phyloP scores from a whole-genome alignment of 2,888 invertebrate genomes.

The Saturnia pavonia region DNA sequence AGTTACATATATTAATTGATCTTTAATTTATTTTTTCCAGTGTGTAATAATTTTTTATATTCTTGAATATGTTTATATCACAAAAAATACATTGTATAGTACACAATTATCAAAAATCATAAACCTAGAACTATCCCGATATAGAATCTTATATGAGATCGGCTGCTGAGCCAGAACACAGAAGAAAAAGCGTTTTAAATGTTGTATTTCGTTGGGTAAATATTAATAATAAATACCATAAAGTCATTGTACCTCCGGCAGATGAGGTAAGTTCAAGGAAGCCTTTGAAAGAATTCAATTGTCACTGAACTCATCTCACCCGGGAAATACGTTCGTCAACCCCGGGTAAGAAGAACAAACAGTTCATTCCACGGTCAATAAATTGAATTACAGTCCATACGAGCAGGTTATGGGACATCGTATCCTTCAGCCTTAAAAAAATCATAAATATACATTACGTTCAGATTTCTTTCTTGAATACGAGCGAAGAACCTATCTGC shows the following conservation, averaged over 20 bases:
- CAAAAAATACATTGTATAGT: too few relatives aligned
- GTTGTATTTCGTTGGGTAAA: background rate
- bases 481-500: background rate
- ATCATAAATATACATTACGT: background rate
- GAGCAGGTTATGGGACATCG: background rate
- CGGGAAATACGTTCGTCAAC: background rate
- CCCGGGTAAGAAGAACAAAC: background rate
- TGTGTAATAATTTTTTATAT: too few relatives aligned
- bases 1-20: too few relatives aligned
- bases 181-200: background rate
- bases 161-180: background rate
- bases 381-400: background rate
- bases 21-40: too few relatives aligned
- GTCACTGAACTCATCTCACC: background rate
- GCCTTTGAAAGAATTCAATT: background rate
- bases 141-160: background rate
- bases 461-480: background rate
- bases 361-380: background rate
- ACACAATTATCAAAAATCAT: background rate
- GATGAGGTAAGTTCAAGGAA: background rate
- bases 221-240: background rate
- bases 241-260: background rate
- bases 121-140: background rate
- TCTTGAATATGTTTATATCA: too few relatives aligned
- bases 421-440: background rate